Conservation (phyloP, 2,797 vertebrate genomes). For the Gephyroberyx darwinii region DNA sequence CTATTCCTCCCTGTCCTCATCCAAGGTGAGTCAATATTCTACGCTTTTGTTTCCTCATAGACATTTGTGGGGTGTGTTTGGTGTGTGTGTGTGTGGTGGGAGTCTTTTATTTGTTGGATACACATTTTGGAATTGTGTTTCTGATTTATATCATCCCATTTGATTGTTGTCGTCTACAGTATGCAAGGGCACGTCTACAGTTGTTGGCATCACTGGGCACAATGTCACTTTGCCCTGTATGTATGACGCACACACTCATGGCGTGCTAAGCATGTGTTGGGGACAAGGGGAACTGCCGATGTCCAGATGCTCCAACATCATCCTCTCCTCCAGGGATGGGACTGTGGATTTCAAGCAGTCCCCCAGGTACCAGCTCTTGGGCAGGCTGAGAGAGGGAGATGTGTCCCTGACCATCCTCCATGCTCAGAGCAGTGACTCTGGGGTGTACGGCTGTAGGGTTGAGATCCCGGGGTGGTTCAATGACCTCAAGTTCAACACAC, state of each 20-base stretch:
- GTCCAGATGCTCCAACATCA: constrained; percentile 53
- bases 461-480: constrained; percentile 77
- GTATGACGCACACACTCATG: constrained; percentile 43
- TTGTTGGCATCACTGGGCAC: constrained; percentile 70
- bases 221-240: constrained; percentile 77
- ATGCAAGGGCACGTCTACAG: constrained; percentile 15
- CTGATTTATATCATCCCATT: constrained; percentile 1
- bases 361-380: constrained; percentile 75
- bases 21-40: constrained; percentile 66
- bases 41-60: constrained; percentile 21
- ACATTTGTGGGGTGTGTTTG: constrained; percentile 33
- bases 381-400: constrained; percentile 57
- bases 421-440: constrained; percentile 69
- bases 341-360: constrained; percentile 9
- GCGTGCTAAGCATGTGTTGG: constrained; percentile 79
- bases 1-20: constrained; percentile 60
- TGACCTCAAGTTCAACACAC: constrained; percentile 56
- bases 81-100: not conserved
- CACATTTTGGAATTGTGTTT: constrained; percentile 17
- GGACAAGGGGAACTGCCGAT: constrained; percentile 65
- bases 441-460: constrained; percentile 84
- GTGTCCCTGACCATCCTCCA: constrained; percentile 81
- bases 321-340: constrained; percentile 70
- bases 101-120: not conserved
- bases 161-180: constrained; percentile 45